Percentiles rank a stretch among this genome's conserved stretches.
Evolutionary conservation across 2,797 vertebrate species (phyloP).

Genomic region (Tinamus major): DNA sequence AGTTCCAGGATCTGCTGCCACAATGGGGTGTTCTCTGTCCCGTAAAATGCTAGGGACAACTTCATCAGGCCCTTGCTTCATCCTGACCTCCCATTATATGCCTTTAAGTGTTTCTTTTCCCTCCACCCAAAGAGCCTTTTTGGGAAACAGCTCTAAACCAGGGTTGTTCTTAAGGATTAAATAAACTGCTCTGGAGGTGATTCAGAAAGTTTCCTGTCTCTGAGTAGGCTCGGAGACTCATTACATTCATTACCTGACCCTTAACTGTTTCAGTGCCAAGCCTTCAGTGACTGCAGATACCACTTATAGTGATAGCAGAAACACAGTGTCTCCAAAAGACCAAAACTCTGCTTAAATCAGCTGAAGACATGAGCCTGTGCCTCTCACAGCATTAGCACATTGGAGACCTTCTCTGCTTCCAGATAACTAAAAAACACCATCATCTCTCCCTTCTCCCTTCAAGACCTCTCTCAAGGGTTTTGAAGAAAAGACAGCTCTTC

Average conservation of each 20-base stretch:
- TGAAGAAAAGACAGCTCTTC: neutral
- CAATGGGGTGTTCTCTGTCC: neutral
- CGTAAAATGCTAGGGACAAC: neutral
- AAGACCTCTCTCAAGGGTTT: neutral
- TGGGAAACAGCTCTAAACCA: neutral
- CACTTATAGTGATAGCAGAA: neutral
- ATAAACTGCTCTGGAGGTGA: neutral
- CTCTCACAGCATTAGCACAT: accelerated
- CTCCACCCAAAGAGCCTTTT: neutral
- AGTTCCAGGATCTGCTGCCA: neutral
- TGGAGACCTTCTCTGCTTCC: neutral
- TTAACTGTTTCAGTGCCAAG: neutral
- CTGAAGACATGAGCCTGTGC: neutral
- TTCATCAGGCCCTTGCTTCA: neutral
- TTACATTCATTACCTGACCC: neutral
- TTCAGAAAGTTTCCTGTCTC: neutral
- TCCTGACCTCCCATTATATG: neutral
- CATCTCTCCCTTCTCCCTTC: neutral
- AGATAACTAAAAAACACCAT: neutral
- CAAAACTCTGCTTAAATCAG: neutral
- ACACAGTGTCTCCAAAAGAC: neutral
- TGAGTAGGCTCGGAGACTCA: neutral
- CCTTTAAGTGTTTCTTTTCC: neutral
- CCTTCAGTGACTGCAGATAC: neutral
- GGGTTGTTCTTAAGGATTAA: neutral